Percentiles rank a stretch among this genome's conserved stretches.
phyloP scores from a whole-genome alignment of 2,113 vertebrate genomes.

The Corythornis madagascariensis region DNA sequence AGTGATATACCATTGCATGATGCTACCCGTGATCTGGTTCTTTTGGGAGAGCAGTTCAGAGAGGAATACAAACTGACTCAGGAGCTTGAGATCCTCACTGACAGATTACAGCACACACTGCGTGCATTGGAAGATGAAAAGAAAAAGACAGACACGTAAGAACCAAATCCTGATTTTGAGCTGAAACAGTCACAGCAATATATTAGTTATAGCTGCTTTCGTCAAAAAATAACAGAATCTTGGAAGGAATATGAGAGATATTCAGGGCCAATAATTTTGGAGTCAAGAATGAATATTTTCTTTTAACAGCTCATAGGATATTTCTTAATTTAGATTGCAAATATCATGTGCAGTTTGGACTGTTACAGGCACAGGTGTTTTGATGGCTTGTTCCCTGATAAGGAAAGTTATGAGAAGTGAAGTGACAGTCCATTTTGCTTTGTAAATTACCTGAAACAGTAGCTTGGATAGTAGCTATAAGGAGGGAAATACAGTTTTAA shows the following conservation, averaged over 20 bases:
- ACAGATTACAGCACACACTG: slow-evolving; percentile 95
- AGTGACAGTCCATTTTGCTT: neutral
- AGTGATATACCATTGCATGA: slow-evolving; percentile 98
- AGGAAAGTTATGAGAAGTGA: neutral
- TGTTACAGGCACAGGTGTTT: neutral
- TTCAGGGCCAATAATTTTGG: neutral
- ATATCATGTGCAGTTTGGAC: neutral
- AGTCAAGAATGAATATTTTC: slow-evolving; percentile 8
- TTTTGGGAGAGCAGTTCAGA: slow-evolving; percentile 96
- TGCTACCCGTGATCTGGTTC: slow-evolving; percentile 95
- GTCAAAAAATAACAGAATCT: neutral
- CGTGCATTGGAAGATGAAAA: slow-evolving; percentile 96
- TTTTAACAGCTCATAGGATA: neutral
- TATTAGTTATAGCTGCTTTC: slow-evolving; percentile 29
- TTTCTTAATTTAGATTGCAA: slow-evolving; percentile 22
- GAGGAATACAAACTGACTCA: slow-evolving; percentile 99
- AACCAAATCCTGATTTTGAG: neutral
- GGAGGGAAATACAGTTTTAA: neutral
- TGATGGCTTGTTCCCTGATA: neutral
- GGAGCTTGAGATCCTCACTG: slow-evolving; percentile 95
- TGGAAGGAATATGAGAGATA: neutral
- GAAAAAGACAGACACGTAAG: slow-evolving; percentile 99
- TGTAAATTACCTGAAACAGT: neutral
- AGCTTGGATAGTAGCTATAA: neutral
- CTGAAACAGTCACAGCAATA: slow-evolving; percentile 3